phyloP scores from a whole-genome alignment of 2,797 vertebrate genomes.

The Nyctibius grandis region DNA sequence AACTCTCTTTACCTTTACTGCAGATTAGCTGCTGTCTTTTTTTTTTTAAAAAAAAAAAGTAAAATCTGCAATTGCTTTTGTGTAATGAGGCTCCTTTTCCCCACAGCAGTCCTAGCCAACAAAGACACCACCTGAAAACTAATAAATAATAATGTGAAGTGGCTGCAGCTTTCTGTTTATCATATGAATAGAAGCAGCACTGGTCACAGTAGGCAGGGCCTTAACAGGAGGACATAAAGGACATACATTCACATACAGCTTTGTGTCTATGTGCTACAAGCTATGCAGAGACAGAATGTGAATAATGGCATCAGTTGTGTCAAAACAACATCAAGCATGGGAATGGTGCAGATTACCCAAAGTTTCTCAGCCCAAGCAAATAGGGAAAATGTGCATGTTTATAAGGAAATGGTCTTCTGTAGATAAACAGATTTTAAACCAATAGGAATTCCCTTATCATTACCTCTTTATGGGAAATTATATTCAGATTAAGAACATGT shows the following conservation, averaged over 20 bases:
- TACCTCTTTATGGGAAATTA: not conserved
- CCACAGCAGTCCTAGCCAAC: not conserved
- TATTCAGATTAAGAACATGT: not conserved
- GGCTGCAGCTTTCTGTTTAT: constrained; percentile 4
- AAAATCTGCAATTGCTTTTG: constrained; percentile 1
- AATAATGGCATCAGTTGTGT: constrained; percentile 8
- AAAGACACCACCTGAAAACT: not conserved
- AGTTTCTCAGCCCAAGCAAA: not conserved
- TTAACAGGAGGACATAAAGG: not conserved
- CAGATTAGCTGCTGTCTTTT: not conserved
- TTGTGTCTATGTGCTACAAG: not conserved
- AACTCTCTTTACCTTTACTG: not conserved
- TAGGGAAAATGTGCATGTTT: not conserved
- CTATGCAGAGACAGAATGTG: not conserved
- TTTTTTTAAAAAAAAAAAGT: not conserved
- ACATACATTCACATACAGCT: not conserved
- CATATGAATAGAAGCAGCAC: not conserved
- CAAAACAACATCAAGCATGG: constrained; percentile 8
- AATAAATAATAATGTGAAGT: constrained; percentile 15
- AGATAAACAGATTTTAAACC: not conserved
- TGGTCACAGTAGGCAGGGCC: not conserved
- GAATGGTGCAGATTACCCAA: not conserved
- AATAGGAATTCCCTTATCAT: not conserved
- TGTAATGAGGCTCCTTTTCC: not conserved
- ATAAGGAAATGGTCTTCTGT: not conserved